These are phyloP conservation scores for Cheilinus undulatus DNA, from an alignment of 2,113 vertebrate genomes.

Conservation along the genomic window DNA sequence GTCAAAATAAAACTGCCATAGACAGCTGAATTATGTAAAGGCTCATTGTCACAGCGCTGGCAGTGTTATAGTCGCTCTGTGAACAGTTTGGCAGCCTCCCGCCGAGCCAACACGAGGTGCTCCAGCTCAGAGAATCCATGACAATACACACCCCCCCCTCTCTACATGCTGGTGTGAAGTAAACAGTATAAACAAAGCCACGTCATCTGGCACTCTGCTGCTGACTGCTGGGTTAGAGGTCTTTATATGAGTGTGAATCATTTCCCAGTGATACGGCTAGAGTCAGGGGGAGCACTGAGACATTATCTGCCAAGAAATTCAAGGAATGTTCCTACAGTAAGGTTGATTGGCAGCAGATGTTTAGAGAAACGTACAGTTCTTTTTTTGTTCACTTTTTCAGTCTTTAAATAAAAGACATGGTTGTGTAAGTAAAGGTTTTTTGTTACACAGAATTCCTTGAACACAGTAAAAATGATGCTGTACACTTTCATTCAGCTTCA, in stretches of 20 bases:
- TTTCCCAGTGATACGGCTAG: not conserved
- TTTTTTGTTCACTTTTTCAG: not conserved
- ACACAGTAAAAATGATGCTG: no score
- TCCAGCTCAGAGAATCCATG: constrained; percentile 39
- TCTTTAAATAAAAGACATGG: not conserved
- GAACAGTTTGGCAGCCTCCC: constrained; percentile 35
- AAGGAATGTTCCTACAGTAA: not conserved
- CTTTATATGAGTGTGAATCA: not conserved
- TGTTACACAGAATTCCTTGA: no score
- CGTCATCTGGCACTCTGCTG: not conserved
- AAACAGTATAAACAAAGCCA: constrained; percentile 30
- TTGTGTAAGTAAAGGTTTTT: no score
- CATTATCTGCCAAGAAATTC: not conserved
- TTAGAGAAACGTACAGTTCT: not conserved
- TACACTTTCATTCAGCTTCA: no score
- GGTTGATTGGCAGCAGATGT: not conserved
- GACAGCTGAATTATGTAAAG: constrained; percentile 1
- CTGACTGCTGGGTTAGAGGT: not conserved
- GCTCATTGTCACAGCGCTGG: constrained; percentile 41
- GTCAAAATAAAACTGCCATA: constrained; percentile 14
- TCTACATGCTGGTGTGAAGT: not conserved
- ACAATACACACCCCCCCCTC: not conserved
- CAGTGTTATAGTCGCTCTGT: constrained; percentile 17
- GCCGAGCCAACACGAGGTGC: constrained; percentile 29
- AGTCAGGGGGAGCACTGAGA: not conserved